A percentile compares a stretch with the other conserved stretches of the same genome.
These are phyloP conservation scores for Drosophila serrata DNA, from an alignment of 1,140 invertebrate species.

Conservation along the genomic window DNA sequence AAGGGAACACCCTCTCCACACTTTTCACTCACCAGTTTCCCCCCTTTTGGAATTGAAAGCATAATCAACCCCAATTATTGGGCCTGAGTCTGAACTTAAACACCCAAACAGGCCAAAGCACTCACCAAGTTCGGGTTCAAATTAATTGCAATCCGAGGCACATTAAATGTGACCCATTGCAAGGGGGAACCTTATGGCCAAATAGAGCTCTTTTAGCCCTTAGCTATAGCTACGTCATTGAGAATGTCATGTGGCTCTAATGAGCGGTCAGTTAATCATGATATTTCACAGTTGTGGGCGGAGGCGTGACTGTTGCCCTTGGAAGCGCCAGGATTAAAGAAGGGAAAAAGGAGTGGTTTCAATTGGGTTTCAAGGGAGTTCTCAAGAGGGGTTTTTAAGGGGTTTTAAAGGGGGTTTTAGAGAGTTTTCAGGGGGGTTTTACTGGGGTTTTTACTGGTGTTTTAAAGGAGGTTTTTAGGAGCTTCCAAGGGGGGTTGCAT, in stretches of 20 bases:
- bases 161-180: constrained; percentile 69
- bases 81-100: constrained; percentile 40
- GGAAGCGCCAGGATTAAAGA: constrained; percentile 4
- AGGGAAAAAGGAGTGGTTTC: constrained; percentile 8
- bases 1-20: not conserved
- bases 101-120: constrained; percentile 42
- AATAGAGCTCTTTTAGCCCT: not conserved
- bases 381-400: not conserved
- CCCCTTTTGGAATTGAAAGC: constrained; percentile 5
- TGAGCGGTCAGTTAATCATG: constrained; percentile 80
- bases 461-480: not conserved
- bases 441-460: not conserved
- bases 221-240: not conserved
- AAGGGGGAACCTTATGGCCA: not conserved
- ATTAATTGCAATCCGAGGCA: constrained; percentile 79
- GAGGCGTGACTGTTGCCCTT: constrained; percentile 25
- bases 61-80: constrained; percentile 65
- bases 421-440: not conserved
- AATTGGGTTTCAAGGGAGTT: too few relatives aligned
- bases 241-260: constrained; percentile 65
- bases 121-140: constrained; percentile 67
- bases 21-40: not conserved
- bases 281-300: constrained; percentile 41
- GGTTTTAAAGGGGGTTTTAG: not conserved
- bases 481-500: not conserved